Percentiles rank a stretch among this genome's conserved stretches.
These are phyloP conservation scores for Oegoconia quadripuncta DNA, from an alignment of 2,888 invertebrate species.

Conservation along the genomic window DNA sequence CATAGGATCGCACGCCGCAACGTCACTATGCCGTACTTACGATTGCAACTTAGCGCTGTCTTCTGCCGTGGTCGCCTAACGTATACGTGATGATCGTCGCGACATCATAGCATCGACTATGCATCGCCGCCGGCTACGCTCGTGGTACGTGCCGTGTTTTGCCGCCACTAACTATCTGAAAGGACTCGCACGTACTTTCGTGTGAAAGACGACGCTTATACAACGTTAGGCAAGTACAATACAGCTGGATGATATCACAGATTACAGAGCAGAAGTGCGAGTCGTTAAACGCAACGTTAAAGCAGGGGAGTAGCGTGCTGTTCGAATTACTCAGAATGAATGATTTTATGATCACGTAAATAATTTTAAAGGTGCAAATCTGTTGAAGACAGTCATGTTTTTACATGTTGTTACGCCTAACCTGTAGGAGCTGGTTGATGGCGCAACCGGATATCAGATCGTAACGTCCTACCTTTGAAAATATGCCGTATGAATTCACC, in stretches of 20 bases:
- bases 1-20: background rate
- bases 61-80: slow-evolving; percentile 58
- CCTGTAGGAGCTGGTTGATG: no score
- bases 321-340: background rate
- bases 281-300: background rate
- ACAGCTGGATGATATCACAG: slow-evolving; percentile 12
- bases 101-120: slow-evolving; percentile 43
- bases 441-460: no score
- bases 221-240: slow-evolving; percentile 34
- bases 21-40: slow-evolving; percentile 50
- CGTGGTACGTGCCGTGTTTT: slow-evolving; percentile 35
- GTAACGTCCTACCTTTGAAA: no score
- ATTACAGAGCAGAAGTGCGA: slow-evolving; percentile 19
- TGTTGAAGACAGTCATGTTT: no score
- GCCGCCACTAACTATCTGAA: slow-evolving; percentile 67
- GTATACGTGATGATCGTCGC: slow-evolving; percentile 37
- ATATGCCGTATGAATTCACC: no score
- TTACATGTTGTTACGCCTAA: no score
- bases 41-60: slow-evolving; percentile 43
- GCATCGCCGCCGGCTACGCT: slow-evolving; percentile 48
- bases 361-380: no score
- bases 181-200: slow-evolving; percentile 64
- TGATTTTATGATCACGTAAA: no score
- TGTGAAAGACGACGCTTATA: slow-evolving; percentile 45
- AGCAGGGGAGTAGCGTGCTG: slow-evolving; percentile 14